Conservation (phyloP, 2,113 vertebrate species). For the Hippolais icterina region DNA sequence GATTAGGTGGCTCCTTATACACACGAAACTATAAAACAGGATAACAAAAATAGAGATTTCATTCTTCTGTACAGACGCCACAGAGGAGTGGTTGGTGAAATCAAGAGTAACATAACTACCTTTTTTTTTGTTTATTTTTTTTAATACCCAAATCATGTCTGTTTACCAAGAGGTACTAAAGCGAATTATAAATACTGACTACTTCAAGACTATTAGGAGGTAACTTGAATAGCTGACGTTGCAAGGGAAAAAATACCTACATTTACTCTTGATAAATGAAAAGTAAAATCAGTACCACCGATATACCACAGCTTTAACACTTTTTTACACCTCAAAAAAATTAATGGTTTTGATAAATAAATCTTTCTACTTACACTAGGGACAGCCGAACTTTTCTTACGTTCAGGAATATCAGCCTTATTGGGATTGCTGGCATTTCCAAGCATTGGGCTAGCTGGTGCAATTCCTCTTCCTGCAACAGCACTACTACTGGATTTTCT, state of each 20-base stretch:
- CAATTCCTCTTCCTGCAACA: conserved; percentile 80
- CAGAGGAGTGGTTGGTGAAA: background rate
- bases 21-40: background rate
- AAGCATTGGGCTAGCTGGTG: conserved; percentile 91
- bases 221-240: background rate
- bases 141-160: background rate
- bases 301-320: background rate
- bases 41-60: background rate
- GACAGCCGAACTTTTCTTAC: conserved; percentile 86
- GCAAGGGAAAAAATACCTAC: background rate
- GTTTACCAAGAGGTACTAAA: background rate
- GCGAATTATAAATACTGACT: background rate
- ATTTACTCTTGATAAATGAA: background rate
- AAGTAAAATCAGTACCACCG: background rate
- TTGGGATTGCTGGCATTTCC: conserved; percentile 97
- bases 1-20: background rate
- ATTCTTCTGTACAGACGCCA: background rate
- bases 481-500: conserved; percentile 81
- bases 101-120: background rate
- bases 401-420: conserved; percentile 96
- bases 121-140: background rate
- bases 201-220: background rate
- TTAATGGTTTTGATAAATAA: background rate
- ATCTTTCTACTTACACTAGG: conserved; percentile 82
- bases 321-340: background rate